Evolutionary conservation across 2,888 invertebrate genomes (phyloP).

Genomic region (Dichetophora obliterata): DNA sequence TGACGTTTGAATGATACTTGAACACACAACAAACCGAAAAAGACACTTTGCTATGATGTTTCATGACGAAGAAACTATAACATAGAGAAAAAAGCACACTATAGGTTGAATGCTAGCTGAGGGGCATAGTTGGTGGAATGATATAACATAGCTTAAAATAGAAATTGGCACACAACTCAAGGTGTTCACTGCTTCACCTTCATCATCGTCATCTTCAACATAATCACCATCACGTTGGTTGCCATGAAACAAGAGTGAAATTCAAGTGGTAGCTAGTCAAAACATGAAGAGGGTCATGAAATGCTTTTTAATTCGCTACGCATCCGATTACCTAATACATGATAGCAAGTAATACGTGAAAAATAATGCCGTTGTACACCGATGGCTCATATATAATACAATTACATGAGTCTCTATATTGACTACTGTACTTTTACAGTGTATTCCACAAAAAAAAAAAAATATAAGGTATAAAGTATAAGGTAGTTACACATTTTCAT

Average conservation of each 20-base stretch:
- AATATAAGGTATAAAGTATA: neutral
- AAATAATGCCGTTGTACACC: neutral
- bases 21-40: neutral
- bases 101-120: neutral
- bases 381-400: neutral
- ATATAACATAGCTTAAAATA: neutral
- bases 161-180: neutral
- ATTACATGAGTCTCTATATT: too few species aligned
- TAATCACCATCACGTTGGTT: neutral
- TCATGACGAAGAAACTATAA: neutral
- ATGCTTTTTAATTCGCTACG: neutral
- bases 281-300: neutral
- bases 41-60: neutral
- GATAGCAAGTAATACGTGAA: too few species aligned
- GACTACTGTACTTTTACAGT: too few species aligned
- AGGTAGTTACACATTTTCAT: too few species aligned
- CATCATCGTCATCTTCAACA: neutral
- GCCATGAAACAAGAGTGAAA: neutral
- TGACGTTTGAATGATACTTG: conserved; percentile 10
- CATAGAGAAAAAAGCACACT: neutral
- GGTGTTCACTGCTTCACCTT: neutral
- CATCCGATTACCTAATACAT: neutral
- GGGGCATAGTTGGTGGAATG: neutral
- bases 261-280: neutral
- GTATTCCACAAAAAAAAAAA: too few species aligned